phyloP scores from a whole-genome alignment of 2,888 invertebrate genomes.

The Calliphora vomitoria region DNA sequence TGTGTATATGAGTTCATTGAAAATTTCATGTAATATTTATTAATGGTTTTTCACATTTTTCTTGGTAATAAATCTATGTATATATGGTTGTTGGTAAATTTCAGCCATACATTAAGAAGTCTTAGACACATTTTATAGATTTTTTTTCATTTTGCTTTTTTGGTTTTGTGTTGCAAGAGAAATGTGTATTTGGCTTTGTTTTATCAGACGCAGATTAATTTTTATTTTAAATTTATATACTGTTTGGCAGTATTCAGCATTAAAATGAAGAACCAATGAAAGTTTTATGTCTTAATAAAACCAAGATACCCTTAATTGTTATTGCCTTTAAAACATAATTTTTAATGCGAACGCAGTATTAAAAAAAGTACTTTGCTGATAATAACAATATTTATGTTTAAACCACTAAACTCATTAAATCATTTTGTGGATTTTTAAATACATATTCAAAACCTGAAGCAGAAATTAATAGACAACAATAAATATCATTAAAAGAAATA shows the following conservation, averaged over 20 bases:
- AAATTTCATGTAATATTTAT: slow-evolving; percentile 30
- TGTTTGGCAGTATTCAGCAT: slow-evolving; percentile 20
- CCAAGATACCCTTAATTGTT: background rate
- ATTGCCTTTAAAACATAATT: background rate
- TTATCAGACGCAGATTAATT: slow-evolving; percentile 49
- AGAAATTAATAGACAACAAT: too few species aligned
- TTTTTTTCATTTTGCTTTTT: background rate
- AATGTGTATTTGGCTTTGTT: background rate
- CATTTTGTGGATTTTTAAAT: background rate
- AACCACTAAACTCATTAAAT: slow-evolving; percentile 22
- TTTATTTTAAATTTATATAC: slow-evolving; percentile 41
- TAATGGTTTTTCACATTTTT: slow-evolving; percentile 5
- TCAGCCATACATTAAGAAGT: background rate
- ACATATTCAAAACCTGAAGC: too few species aligned
- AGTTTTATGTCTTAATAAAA: slow-evolving; percentile 43
- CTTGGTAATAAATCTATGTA: slow-evolving; percentile 15
- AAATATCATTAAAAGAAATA: too few species aligned
- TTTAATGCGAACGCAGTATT: slow-evolving; percentile 3
- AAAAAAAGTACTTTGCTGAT: slow-evolving; percentile 16
- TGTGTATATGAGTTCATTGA: slow-evolving; percentile 20
- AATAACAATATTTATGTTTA: background rate
- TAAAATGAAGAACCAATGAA: slow-evolving; percentile 33
- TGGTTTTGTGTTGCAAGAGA: background rate
- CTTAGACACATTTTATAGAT: slow-evolving; percentile 33
- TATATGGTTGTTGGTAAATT: background rate